Evolutionary conservation across 2,113 vertebrate species (phyloP).

Genomic region (human): GRCh38 chr3:41464501-41465000

Average conservation of each 20-base stretch:
- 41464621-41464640: background rate
- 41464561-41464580: background rate
- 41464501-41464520: background rate
- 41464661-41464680: accelerated
- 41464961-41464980: background rate
- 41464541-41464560: accelerated
- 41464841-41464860: background rate
- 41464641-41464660: background rate
- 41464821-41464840: no score
- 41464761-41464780: background rate
- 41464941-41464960: background rate
- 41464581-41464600: accelerated
- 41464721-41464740: background rate
- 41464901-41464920: background rate
- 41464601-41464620: background rate
- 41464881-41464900: background rate
- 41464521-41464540: background rate
- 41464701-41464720: background rate
- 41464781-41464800: background rate
- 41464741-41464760: no score
- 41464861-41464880: background rate
- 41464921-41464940: accelerated
- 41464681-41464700: background rate
- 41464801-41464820: background rate
- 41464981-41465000: background rate